Base-by-base conservation (phyloP, 2,888 invertebrate genomes). In the Tryphoninae sp. region DNA sequence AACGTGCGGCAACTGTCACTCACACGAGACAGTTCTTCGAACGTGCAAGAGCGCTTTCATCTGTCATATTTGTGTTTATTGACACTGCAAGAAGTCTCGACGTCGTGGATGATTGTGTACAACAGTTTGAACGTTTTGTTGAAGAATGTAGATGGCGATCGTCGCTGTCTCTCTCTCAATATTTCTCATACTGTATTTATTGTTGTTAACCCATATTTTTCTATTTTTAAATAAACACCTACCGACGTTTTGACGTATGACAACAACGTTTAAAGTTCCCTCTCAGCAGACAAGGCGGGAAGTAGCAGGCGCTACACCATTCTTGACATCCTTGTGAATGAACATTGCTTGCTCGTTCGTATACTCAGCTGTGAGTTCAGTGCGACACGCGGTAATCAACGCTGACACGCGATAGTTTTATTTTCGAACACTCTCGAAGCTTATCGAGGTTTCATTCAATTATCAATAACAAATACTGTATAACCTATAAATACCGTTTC, bases 11-110 rank as follows among this genome's bases (percentile, higher is more conserved):
- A 72, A 79, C 82, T 76, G 82, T 79, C 82, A 82, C 59, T 73
- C n/a, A 9, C 58, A 49, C 58, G 76, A 23, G 73, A 73, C 58
- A 42, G 76, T 72, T 72, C 8, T 55, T 55, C 19, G 55, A 45
- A 45, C 73, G 26, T 49, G 75, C 45, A 45, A n/a, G 65, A 61
- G 72, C 53, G 64, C 45, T 49, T 68, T 55, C 19, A 73, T 76
- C 79, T 76, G 82, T 79, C 82, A 79, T 73, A 76, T 82, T 77
- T 76, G 72, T 82, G 82, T 75, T 75, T 75, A 69, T 69, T 71
- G 49, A 74, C 64, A 64, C 55, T 26, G 45, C 16, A 13, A 16
- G 33, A 33, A 33, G 55, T 55, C 45, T 45, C 45, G 19, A 55
- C 55, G 55, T 55, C 55, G 55, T 55, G 16, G 23, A 45, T 16